Base-by-base conservation (phyloP, 2,113 vertebrate genomes). In the Saccopteryx bilineata region DNA sequence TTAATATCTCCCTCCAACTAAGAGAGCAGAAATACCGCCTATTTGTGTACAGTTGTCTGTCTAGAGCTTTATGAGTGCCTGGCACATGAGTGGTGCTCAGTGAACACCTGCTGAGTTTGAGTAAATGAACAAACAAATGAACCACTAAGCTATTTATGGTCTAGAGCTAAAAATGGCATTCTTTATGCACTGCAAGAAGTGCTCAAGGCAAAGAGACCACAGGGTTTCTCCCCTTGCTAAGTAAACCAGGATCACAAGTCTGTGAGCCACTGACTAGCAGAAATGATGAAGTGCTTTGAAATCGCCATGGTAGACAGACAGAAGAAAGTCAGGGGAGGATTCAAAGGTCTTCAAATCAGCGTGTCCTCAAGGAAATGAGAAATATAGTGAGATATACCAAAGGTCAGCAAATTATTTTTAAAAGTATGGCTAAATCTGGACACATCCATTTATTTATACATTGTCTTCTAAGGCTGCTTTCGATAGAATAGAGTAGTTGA, bases 251-350 rank as follows among this genome's bases (percentile, higher is more conserved):
- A 85, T 33, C 82, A 86, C 7, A 79, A 31, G 26, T 83, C 46
- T 63, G 54, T 87, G 26, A 65, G 24, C 31, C 69, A 87, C 0
- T 92, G 28, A 74, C 28, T 33, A 60, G 9, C 48, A 93, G 33
- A 89, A 91, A 66, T 75, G 31, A 89, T 63, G 80, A 88, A 94
- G 14, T 4, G 63, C 56, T 95, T 78, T 61, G 46, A 65, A 90
- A 19, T 4, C 83, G 7, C 33, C 61, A 93, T 5, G 58, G 60
- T 5, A 69, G 60, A 66, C 26, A 87, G 60, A 69, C 90, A 65
- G 31, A 31, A 87, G 11, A 89, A 3, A 75, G 54, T n/a, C 71
- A 8, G 26, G 5, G 63, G 18, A 68, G 87, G 69, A 80, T 26
- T 21, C 26, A 71, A 52, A 84, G 79, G n/a, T 91, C 89, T 88